Evolutionary conservation across 1,140 invertebrate genomes (phyloP).

Genomic region (Bombus breviceps): DNA sequence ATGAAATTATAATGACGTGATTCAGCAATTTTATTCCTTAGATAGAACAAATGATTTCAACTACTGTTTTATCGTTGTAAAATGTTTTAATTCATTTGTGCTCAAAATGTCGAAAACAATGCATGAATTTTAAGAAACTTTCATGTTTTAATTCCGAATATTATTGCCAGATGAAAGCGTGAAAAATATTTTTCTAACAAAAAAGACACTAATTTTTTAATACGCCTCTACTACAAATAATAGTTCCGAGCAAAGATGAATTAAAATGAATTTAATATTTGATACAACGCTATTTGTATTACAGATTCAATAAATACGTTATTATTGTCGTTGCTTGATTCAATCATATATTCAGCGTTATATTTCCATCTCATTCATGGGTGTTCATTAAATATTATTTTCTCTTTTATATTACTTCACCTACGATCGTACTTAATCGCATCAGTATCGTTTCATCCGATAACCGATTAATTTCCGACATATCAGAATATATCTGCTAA

Average conservation of each 20-base stretch:
- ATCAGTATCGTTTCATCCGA: conserved; percentile 36
- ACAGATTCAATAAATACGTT: neutral
- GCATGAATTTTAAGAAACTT: neutral
- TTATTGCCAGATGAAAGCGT: neutral
- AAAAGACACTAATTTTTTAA: conserved; percentile 17
- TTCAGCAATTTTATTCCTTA: conserved; percentile 11
- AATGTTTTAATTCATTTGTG: conserved; percentile 19
- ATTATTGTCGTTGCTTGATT: conserved; percentile 49
- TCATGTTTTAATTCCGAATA: conserved; percentile 1
- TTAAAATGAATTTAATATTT: neutral
- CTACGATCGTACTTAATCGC: conserved; percentile 25
- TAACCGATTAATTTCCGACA: neutral
- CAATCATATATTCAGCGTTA: neutral
- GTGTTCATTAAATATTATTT: conserved; percentile 19
- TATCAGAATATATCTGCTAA: neutral
- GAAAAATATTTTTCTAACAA: conserved; percentile 48
- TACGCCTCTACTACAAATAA: neutral
- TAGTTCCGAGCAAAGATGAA: conserved; percentile 2
- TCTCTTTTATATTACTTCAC: conserved; percentile 9
- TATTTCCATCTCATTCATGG: conserved; percentile 12
- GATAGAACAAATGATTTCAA: neutral
- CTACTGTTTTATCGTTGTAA: neutral
- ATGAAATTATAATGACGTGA: neutral
- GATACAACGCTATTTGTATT: neutral
- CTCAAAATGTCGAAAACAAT: neutral